phyloP scores from a whole-genome alignment of 2,113 vertebrate species.

The Aramus guarauna region DNA sequence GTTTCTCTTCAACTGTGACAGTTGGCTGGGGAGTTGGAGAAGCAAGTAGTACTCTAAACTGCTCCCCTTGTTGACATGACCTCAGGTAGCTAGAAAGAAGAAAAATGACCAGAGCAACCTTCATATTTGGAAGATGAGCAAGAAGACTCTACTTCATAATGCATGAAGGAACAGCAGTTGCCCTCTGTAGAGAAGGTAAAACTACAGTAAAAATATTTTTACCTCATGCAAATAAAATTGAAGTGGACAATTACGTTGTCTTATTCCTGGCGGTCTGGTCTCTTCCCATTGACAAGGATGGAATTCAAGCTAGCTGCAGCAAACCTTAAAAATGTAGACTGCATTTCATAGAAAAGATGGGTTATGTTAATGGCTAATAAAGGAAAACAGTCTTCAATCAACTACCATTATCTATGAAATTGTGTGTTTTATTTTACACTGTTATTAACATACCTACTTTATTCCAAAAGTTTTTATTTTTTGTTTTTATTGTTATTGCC shows the following conservation, averaged over 20 bases:
- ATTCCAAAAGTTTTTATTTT: background rate
- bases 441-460: background rate
- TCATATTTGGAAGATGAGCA: background rate
- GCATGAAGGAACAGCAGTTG: background rate
- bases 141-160: background rate
- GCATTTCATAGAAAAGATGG: background rate
- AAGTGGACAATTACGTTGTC: background rate
- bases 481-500: background rate
- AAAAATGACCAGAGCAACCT: background rate
- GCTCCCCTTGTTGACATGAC: background rate
- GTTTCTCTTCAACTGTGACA: conserved; percentile 4
- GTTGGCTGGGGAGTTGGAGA: background rate
- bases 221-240: background rate
- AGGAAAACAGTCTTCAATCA: background rate
- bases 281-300: background rate
- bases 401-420: background rate
- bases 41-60: background rate
- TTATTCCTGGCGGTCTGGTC: background rate
- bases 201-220: background rate
- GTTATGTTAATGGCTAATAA: background rate
- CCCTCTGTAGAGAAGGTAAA: background rate
- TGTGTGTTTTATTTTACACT: background rate
- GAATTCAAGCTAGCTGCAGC: background rate
- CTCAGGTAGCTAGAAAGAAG: background rate
- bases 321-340: background rate